Evolutionary conservation across 2,888 invertebrate species (phyloP), one percentile per base, ranked within the genome.

Genomic region (Perithous albicinctus): DNA sequence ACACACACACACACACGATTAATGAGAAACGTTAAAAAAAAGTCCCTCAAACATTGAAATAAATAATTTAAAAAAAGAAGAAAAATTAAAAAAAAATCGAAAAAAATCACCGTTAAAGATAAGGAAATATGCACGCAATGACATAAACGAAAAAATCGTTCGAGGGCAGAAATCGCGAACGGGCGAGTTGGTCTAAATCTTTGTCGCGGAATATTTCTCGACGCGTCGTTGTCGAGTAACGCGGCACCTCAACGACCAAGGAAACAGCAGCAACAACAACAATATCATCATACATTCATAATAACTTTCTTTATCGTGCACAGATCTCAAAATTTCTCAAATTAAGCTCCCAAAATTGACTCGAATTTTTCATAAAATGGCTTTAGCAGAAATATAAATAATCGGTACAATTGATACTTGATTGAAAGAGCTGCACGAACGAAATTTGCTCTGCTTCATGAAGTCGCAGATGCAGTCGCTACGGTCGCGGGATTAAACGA

Each of bases 1-100:
- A n/a, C n/a, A n/a, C n/a, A n/a, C n/a, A n/a, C n/a, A n/a, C 85
- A 82, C 75, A 84, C 77, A 78, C 73, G 54, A 56, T 70, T 77
- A 82, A 85, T 70, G 74, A 84, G 70, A 84, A 84, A 69, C 67
- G 63, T 61, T 35, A 64, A 79, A 64, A 61, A n/a, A n/a, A n/a
- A n/a, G n/a, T 66, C 70, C 76, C 72, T 70, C 72, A 51, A 61
- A 72, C 41, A 63, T 70, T 67, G 72, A 69, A 81, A 73, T 46
- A 70, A 66, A n/a, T n/a, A n/a, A n/a, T n/a, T n/a, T 67, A 67
- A 80, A 64, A 64, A 26, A 41, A 56, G 26, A 38, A 35, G 26
- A 48, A 69, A 70, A 35, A 70, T 46, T 32, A 63, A 54, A 59
- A 64, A 66, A 66, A 78, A 64, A 59, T 66, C 10, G 0, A 73